Percentiles rank a stretch among this genome's conserved stretches.
Conservation (phyloP, 2,113 vertebrate species). For the Corvus cornix region DNA sequence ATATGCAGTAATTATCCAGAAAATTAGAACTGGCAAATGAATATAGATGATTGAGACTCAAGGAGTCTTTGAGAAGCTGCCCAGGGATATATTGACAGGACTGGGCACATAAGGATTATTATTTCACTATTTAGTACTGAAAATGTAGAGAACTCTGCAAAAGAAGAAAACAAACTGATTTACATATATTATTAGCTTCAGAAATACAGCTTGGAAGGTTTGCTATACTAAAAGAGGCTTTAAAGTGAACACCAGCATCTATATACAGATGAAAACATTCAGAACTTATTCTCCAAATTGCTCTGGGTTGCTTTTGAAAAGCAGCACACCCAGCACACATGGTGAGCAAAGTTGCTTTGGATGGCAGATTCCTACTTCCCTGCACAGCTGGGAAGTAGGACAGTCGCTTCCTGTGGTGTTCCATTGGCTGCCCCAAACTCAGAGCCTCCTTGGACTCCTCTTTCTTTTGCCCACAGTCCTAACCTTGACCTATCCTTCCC, state of each 20-base stretch:
- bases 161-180: background rate
- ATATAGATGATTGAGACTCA: background rate
- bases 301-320: background rate
- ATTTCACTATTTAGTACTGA: background rate
- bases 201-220: background rate
- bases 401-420: background rate
- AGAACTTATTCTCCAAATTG: background rate
- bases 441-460: background rate
- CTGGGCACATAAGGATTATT: background rate
- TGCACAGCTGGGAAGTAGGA: too few relatives aligned
- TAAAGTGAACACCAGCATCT: background rate
- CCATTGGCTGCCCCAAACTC: background rate
- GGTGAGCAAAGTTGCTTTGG: background rate
- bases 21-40: constrained; percentile 35
- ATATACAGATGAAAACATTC: background rate
- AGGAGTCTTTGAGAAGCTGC: constrained; percentile 19
- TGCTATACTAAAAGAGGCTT: background rate
- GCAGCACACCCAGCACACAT: background rate
- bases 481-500: background rate
- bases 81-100: background rate
- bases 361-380: background rate
- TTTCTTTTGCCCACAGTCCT: background rate
- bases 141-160: background rate
- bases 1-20: constrained; percentile 4
- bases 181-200: background rate